Conservation (phyloP, 2,888 invertebrate species). For the Sericinus montela region DNA sequence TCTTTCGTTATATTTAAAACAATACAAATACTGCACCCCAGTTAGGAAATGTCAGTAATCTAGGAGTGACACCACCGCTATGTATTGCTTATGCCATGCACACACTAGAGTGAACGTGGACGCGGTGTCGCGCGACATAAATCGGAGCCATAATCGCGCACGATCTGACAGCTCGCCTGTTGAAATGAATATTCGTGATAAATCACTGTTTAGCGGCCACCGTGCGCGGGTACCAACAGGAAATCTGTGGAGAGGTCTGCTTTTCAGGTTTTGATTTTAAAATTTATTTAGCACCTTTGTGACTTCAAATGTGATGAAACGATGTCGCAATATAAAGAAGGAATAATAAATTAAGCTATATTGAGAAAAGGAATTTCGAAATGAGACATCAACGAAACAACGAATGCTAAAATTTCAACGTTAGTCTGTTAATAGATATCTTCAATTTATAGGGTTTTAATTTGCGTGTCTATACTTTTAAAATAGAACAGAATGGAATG, state of each 20-base stretch:
- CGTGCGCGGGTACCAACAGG: constrained; percentile 36
- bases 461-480: too few species aligned
- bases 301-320: too few species aligned
- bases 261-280: neutral
- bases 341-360: too few species aligned
- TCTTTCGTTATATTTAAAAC: too few species aligned
- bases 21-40: too few species aligned
- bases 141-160: constrained; percentile 62
- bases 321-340: too few species aligned
- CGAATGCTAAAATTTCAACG: too few species aligned
- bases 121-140: constrained; percentile 53
- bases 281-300: neutral
- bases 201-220: constrained; percentile 71
- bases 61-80: neutral
- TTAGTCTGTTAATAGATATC: too few species aligned
- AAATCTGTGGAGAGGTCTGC: constrained; percentile 27
- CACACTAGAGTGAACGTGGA: constrained; percentile 7
- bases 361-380: too few species aligned
- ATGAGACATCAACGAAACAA: too few species aligned
- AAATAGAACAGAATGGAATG: too few species aligned
- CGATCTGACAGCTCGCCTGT: constrained; percentile 70
- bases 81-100: constrained; percentile 4
- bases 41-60: neutral
- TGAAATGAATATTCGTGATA: constrained; percentile 76
- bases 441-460: too few species aligned